Percentiles rank a stretch among this genome's conserved stretches.
Conservation (phyloP, 2,888 invertebrate species). For the Dinocampus coccinellae region DNA sequence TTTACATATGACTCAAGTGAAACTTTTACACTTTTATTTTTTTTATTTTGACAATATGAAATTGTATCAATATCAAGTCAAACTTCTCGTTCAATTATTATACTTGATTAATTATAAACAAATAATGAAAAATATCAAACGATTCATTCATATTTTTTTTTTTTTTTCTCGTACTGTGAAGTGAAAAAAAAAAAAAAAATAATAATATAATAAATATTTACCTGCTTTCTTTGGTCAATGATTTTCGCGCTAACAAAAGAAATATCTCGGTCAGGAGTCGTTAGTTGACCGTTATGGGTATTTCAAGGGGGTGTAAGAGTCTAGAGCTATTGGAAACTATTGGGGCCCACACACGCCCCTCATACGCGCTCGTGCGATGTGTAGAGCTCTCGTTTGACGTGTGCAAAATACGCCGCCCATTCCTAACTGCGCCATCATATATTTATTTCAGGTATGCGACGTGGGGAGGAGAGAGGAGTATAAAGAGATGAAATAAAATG, state of each 20-base stretch:
- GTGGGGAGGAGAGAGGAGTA: conserved; percentile 12
- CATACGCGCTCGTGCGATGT: conserved; percentile 8
- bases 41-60: no score
- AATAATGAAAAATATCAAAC: no score
- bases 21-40: no score
- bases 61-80: no score
- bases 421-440: conserved; percentile 13
- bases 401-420: conserved; percentile 15
- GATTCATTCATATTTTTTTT: no score
- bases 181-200: not conserved
- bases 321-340: not conserved
- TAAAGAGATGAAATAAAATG: conserved; percentile 25
- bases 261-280: not conserved
- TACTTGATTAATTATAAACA: no score
- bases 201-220: not conserved
- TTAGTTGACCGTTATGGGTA: not conserved
- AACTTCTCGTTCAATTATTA: no score
- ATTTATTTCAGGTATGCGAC: conserved; percentile 31
- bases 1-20: no score
- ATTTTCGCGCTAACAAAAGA: not conserved
- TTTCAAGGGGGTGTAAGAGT: not conserved
- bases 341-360: not conserved
- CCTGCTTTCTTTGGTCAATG: not conserved
- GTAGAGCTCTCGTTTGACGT: conserved; percentile 35
- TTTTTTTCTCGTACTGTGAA: not conserved